phyloP scores from a whole-genome alignment of 2,888 invertebrate species.

The Tricholauxania praeusta region DNA sequence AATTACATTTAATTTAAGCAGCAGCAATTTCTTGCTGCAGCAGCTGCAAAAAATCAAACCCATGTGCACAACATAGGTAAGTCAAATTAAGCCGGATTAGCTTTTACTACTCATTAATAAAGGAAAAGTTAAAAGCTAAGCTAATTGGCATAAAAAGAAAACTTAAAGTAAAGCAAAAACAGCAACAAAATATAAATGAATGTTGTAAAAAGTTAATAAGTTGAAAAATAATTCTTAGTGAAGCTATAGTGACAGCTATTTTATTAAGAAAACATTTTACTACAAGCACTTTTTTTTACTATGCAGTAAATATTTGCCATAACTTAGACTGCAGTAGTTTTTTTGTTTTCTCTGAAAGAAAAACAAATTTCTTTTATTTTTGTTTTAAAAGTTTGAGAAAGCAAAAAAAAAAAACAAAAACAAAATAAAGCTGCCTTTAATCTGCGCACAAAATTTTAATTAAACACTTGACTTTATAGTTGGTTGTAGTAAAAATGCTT shows the following conservation, averaged over 20 bases:
- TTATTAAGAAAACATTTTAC: not conserved
- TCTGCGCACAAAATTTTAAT: constrained; percentile 34
- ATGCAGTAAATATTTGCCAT: too few relatives aligned
- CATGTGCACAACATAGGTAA: too few relatives aligned
- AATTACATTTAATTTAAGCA: too few relatives aligned
- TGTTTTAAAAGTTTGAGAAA: not conserved
- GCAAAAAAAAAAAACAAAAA: not conserved
- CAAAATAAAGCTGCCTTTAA: not conserved
- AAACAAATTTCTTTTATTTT: not conserved
- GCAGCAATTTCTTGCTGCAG: too few relatives aligned
- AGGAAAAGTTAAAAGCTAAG: constrained; percentile 25
- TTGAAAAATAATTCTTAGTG: not conserved
- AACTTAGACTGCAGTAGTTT: too few relatives aligned
- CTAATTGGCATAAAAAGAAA: constrained; percentile 42
- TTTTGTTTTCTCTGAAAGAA: too few relatives aligned
- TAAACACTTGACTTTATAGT: constrained; percentile 27
- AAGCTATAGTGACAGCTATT: constrained; percentile 40
- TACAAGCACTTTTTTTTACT: too few relatives aligned
- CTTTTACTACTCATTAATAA: too few relatives aligned
- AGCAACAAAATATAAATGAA: not conserved
- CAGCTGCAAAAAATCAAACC: too few relatives aligned
- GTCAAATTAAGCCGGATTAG: too few relatives aligned
- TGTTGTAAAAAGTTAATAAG: not conserved
- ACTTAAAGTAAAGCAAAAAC: constrained; percentile 35
- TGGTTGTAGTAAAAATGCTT: not conserved